These are phyloP conservation scores for Synchiropus splendidus DNA, from an alignment of 2,113 vertebrate genomes.

Conservation along the genomic window DNA sequence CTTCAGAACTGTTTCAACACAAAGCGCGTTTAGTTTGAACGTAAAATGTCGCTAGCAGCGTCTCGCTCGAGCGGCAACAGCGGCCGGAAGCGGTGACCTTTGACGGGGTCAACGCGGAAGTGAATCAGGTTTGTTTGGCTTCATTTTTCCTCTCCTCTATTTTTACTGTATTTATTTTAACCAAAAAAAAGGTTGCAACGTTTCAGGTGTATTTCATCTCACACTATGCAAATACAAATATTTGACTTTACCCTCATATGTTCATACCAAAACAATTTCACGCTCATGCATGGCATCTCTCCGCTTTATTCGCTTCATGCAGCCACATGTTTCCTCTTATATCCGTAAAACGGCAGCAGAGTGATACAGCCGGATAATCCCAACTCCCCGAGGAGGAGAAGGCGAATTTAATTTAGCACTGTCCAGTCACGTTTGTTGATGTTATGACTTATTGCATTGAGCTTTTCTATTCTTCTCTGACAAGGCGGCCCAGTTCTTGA, in stretches of 20 bases:
- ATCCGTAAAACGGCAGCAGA: conserved; percentile 27
- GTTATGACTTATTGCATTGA: conserved; percentile 57
- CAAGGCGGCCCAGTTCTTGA: conserved; percentile 54
- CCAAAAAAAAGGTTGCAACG: background rate
- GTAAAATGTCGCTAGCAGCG: too few relatives aligned
- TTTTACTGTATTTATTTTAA: background rate
- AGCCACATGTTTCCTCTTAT: conserved; percentile 19
- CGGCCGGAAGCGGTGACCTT: too few relatives aligned
- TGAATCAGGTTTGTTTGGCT: background rate
- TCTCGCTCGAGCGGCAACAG: too few relatives aligned
- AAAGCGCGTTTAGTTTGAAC: too few relatives aligned
- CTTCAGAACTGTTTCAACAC: too few relatives aligned
- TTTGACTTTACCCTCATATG: too few relatives aligned
- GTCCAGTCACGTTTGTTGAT: conserved; percentile 52
- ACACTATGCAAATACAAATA: too few relatives aligned
- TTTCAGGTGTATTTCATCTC: too few relatives aligned
- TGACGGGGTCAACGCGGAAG: too few relatives aligned
- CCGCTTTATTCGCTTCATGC: conserved; percentile 3
- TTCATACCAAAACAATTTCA: too few relatives aligned
- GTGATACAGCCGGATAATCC: conserved; percentile 47
- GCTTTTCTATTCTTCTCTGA: conserved; percentile 19
- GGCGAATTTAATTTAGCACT: conserved; percentile 46
- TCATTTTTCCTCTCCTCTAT: background rate
- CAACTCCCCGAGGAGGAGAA: conserved; percentile 35
- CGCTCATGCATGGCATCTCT: background rate